Evolutionary conservation across 2,113 vertebrate genomes (phyloP), one percentile per base, ranked within the genome.

Genomic region (Picathartes gymnocephalus): DNA sequence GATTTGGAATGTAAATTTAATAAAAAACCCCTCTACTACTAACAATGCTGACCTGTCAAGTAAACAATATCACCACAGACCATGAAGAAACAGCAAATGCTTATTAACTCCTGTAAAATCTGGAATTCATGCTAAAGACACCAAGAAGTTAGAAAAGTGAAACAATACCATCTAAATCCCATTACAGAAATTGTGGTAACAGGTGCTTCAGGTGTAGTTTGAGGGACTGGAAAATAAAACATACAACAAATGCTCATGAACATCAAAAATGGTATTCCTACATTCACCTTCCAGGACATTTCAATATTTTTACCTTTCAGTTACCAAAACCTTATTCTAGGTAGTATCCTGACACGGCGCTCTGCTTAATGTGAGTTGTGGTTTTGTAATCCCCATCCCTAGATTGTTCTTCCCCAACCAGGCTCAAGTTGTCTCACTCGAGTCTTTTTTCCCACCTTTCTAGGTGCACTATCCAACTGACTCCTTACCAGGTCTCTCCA

Each of bases 261-360:
- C 22, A 57, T 48, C 1, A 86, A n/a, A 65, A 77, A 10, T 1
- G 0, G 0, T 70, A 53, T 57, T 70, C 12, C 10, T 53, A 20
- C 30, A 37, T 47, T 89, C 3, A 70, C 4, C 15, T 73, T 81
- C 28, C 40, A 58, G 24, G 37, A 80, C 4, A 56, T 12, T 45
- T 89, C 12, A 51, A 6, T 39, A 44, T 5, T 10, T 80, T 80
- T 40, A 60, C 5, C 16, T 72, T 47, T 69, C 28, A 17, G 13
- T 51, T 21, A 56, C 8, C 8, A 40, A 24, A 24, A 39, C 4
- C 48, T 77, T 78, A 13, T 53, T 81, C 20, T 53, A 48, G 19
- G 5, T 51, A 7, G 7, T 42, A 27, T 42, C 23, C 4, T 1
- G 3, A 1, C 15, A 7, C 3, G 3, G 3, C 25, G 65, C 4